phyloP scores from a whole-genome alignment of 2,797 vertebrate species.

The Poecilia wingei region DNA sequence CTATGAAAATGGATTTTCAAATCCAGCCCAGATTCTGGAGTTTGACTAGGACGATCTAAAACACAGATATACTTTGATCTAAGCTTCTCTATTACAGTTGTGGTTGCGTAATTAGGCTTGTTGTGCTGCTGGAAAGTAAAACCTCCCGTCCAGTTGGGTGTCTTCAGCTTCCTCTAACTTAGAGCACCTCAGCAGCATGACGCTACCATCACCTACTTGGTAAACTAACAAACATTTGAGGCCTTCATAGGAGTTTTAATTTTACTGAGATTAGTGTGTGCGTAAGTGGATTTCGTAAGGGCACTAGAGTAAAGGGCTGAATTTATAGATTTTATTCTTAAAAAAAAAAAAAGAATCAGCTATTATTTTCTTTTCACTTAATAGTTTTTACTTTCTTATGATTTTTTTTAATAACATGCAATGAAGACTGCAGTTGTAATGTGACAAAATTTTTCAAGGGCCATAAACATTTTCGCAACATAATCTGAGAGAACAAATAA shows the following conservation, averaged over 20 bases:
- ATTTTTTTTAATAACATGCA: neutral
- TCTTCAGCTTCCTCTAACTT: neutral
- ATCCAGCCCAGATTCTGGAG: neutral
- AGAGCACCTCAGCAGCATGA: neutral
- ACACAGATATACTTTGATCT: neutral
- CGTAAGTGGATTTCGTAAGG: neutral
- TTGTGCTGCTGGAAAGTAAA: slow-evolving; percentile 1
- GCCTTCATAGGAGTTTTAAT: neutral
- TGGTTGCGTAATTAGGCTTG: neutral
- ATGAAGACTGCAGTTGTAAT: neutral
- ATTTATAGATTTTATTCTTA: neutral
- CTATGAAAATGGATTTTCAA: neutral
- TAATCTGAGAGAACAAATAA: neutral
- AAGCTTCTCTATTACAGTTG: neutral
- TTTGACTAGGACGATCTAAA: neutral
- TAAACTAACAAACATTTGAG: neutral
- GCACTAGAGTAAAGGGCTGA: neutral
- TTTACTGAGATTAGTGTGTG: neutral
- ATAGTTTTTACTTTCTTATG: neutral
- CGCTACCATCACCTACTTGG: neutral
- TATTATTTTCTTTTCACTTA: neutral
- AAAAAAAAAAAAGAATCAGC: neutral
- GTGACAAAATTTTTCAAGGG: neutral
- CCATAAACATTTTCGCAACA: neutral
- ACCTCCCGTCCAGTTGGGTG: neutral